Percentiles rank a stretch among this genome's conserved stretches.
Evolutionary conservation across 2,888 invertebrate genomes (phyloP).

Genomic region (Drosophila quasianomalipes): DNA sequence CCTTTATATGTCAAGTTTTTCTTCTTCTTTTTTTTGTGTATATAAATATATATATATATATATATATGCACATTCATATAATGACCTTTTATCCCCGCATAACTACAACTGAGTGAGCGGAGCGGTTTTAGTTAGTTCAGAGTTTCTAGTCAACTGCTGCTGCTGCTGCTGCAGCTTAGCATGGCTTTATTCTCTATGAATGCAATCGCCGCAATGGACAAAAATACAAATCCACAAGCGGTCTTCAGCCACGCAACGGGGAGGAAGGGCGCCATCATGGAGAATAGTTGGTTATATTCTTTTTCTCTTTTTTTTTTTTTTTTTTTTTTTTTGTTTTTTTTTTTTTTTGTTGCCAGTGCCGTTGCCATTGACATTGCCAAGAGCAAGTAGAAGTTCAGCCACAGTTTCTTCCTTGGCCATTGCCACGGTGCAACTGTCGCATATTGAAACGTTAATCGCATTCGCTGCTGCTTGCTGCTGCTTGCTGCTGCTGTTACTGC

Average conservation of each 20-base stretch:
- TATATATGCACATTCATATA: conserved; percentile 22
- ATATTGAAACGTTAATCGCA: conserved; percentile 79
- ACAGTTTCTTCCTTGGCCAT: conserved; percentile 16
- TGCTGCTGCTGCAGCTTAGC: conserved; percentile 51
- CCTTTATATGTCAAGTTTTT: conserved; percentile 44
- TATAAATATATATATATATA: neutral
- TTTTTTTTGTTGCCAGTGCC: neutral
- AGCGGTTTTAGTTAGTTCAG: neutral
- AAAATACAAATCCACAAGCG: conserved; percentile 56
- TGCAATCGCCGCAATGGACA: conserved; percentile 48
- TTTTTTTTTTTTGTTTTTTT: neutral
- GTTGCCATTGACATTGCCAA: conserved; percentile 9
- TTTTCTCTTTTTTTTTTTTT: neutral
- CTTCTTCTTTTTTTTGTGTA: neutral
- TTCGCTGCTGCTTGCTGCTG: conserved; percentile 48
- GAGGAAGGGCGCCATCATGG: neutral
- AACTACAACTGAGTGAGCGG: conserved; percentile 1
- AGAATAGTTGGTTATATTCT: neutral
- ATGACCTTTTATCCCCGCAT: conserved; percentile 59
- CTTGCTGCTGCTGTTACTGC: conserved; percentile 15
- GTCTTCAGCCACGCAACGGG: conserved; percentile 36
- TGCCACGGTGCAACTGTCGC: conserved; percentile 75
- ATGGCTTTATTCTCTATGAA: conserved; percentile 54
- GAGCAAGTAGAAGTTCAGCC: conserved; percentile 10
- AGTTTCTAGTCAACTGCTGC: conserved; percentile 11